Base-by-base conservation (phyloP, 1,140 invertebrate genomes). In the Steinernema khuongi region DNA sequence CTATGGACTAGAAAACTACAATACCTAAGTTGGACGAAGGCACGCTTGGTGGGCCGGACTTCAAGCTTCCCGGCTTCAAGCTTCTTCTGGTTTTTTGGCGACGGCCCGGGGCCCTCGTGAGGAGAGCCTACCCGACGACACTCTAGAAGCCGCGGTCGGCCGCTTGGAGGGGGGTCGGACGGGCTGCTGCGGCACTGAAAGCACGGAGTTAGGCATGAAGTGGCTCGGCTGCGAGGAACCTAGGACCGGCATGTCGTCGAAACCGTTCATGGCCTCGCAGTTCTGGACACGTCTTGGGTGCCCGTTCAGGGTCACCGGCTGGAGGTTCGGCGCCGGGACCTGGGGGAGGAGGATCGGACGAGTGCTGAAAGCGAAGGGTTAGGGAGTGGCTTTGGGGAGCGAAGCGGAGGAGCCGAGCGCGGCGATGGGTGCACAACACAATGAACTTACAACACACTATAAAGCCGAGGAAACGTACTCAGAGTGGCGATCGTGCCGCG, bases 401-500 rank as follows among this genome's bases (percentile, higher is more conserved):
- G 7, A 60, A 17, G 7, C 22, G 22, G 22, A 60, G 19, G 22
- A 60, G 7, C 50, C 22, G 50, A 26, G 36, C 7, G 36, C 36
- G n/a, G n/a, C n/a, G n/a, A n/a, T 41, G n/a, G 36, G 7, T 11
- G 36, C 36, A 41, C 36, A 41, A 41, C 36, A 41, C 36, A 41
- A 41, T n/a, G 36, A 41, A 41, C 36, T 41, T 41, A 41, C 36
- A 41, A 41, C 36, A n/a, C 36, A 41, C 36, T 41, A 41, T n/a
- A 41, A 41, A n/a, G 36, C n/a, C n/a, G n/a, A n/a, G n/a, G n/a
- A 60, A 60, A 60, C 50, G 7, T 60, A 60, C 50, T 60, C 50
- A 11, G 26, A n/a, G 11, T 60, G 50, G 4, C 50, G 50, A 7
- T 26, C 19, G 22, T 26, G 2, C 50, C 14, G 19, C 14, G 19